Evolutionary conservation across 2,113 vertebrate genomes (phyloP).

Genomic region (Hippocampus abdominalis): DNA sequence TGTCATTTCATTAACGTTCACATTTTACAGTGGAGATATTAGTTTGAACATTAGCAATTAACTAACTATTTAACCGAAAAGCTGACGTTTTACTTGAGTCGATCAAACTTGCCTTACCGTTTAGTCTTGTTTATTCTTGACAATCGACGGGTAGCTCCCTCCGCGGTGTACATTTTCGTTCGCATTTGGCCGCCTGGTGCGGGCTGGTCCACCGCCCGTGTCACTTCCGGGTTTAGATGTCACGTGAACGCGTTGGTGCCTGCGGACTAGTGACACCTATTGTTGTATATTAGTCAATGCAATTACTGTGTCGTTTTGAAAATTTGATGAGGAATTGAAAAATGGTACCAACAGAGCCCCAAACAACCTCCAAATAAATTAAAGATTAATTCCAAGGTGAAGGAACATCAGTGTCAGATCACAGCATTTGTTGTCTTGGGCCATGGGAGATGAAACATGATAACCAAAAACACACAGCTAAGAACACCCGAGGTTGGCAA

Average conservation of each 20-base stretch:
- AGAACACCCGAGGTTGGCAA: no score
- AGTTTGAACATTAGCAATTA: slow-evolving; percentile 1
- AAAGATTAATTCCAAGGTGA: no score
- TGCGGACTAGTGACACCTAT: neutral
- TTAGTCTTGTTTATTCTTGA: neutral
- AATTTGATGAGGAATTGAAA: no score
- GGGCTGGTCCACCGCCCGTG: neutral
- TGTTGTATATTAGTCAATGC: neutral
- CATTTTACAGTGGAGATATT: neutral
- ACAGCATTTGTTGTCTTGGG: no score
- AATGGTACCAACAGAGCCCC: no score
- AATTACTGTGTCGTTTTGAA: neutral
- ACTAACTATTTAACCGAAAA: slow-evolving; percentile 2
- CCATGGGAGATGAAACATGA: no score
- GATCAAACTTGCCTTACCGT: slow-evolving; percentile 32
- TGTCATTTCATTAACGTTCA: no score
- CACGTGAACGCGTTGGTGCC: neutral
- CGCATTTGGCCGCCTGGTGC: slow-evolving; percentile 6
- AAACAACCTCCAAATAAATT: no score
- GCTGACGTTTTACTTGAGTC: neutral
- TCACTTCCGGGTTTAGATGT: slow-evolving; percentile 23
- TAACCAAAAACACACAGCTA: no score
- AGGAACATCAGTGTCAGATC: no score
- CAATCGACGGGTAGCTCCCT: neutral
- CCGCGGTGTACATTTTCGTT: neutral